A percentile compares a stretch with the other conserved stretches of the same genome.
Evolutionary conservation across 2,797 vertebrate genomes (phyloP).

Genomic region (Botia almorhae): DNA sequence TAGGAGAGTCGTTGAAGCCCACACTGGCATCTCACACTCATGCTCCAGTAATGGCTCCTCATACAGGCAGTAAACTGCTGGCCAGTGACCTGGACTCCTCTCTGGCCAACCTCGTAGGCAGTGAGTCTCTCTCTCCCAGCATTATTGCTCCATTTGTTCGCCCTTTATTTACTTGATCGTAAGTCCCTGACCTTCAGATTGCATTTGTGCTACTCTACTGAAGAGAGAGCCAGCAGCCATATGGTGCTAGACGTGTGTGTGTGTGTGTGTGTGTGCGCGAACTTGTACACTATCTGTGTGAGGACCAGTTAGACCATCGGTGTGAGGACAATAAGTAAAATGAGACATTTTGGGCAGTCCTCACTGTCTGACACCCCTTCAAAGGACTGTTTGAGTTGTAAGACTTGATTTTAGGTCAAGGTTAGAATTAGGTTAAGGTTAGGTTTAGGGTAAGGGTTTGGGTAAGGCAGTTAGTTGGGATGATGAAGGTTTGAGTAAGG

Average conservation of each 20-base stretch:
- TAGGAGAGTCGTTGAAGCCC: slow-evolving; percentile 85
- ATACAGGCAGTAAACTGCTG: slow-evolving; percentile 80
- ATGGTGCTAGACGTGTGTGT: not conserved
- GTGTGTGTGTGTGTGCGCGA: not conserved
- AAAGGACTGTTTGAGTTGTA: no score
- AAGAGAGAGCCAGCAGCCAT: slow-evolving; percentile 24
- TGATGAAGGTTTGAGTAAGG: no score
- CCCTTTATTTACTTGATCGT: slow-evolving; percentile 37
- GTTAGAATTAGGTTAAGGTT: no score
- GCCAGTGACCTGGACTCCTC: slow-evolving; percentile 88
- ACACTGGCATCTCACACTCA: slow-evolving; percentile 76
- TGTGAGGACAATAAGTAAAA: no score
- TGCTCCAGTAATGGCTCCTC: slow-evolving; percentile 71
- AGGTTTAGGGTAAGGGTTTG: no score
- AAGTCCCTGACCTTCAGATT: slow-evolving; percentile 30
- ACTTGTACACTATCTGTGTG: no score
- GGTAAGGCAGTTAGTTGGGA: no score
- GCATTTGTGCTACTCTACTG: slow-evolving; percentile 40
- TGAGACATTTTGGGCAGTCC: no score
- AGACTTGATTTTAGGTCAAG: no score
- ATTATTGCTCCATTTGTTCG: slow-evolving; percentile 30
- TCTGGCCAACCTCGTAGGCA: slow-evolving; percentile 88
- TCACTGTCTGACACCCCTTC: no score
- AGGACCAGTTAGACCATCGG: slow-evolving; percentile 48
- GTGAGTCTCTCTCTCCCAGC: slow-evolving; percentile 73